Percentiles rank a stretch among this genome's conserved stretches.
phyloP scores from a whole-genome alignment of 2,797 vertebrate species.

The Danio choprae region DNA sequence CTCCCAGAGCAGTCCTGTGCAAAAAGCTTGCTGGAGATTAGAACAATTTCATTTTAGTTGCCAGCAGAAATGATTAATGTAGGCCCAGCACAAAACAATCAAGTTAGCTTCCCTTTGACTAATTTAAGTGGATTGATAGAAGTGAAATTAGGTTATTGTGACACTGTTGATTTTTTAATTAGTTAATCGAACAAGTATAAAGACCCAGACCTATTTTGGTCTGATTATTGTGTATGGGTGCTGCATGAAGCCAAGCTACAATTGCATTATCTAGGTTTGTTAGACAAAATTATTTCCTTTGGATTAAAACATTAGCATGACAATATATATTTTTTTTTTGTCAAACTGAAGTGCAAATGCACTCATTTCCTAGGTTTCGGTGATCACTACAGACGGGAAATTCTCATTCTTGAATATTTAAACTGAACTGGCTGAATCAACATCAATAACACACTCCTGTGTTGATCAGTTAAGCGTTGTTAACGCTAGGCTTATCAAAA shows the following conservation, averaged over 20 bases:
- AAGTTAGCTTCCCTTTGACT: not conserved
- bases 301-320: not conserved
- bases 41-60: not conserved
- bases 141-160: not conserved
- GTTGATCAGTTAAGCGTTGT: not conserved
- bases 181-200: not conserved
- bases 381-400: not conserved
- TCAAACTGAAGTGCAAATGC: slow-evolving; percentile 1
- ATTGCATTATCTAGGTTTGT: not conserved
- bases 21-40: not conserved
- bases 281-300: not conserved
- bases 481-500: slow-evolving; percentile 19
- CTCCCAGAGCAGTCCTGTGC: not conserved
- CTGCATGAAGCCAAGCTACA: not conserved
- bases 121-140: not conserved
- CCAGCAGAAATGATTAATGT: not conserved
- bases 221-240: not conserved
- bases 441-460: not conserved
- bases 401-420: not conserved
- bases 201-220: not conserved
- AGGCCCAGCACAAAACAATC: not conserved
- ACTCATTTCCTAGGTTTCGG: not conserved
- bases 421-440: not conserved
- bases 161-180: not conserved
- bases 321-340: too few relatives aligned